Conservation (phyloP, 2,797 vertebrate species). For the Merluccius polli region DNA sequence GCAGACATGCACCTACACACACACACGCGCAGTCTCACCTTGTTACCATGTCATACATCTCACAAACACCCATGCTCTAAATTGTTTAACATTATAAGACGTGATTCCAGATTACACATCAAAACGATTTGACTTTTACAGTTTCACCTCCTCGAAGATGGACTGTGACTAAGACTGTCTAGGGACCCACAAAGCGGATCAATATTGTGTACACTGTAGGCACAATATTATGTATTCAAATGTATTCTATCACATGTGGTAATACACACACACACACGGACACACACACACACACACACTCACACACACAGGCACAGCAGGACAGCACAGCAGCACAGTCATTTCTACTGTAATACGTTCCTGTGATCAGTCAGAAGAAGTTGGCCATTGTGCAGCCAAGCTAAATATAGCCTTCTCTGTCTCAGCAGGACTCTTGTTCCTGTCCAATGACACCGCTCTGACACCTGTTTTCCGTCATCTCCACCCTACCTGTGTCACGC, state of each 20-base stretch:
- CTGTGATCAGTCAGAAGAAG: background rate
- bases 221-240: no score
- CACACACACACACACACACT: constrained; percentile 11
- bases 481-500: constrained; percentile 19
- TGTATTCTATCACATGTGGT: no score
- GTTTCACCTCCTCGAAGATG: no score
- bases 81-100: no score
- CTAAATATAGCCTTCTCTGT: constrained; percentile 34
- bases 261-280: background rate
- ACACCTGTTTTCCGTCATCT: constrained; percentile 58
- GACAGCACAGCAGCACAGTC: background rate
- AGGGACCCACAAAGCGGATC: no score
- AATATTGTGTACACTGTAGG: no score
- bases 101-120: no score
- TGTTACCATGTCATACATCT: background rate
- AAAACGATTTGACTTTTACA: no score
- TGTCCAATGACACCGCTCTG: constrained; percentile 49
- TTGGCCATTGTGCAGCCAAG: no score
- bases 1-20: background rate
- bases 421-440: constrained; percentile 48
- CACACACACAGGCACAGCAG: constrained; percentile 6
- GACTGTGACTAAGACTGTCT: no score
- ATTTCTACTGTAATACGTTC: no score
- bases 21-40: background rate
- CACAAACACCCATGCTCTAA: background rate